Evolutionary conservation across 2,888 invertebrate species (phyloP).

Genomic region (Acanthosepion lycidas): DNA sequence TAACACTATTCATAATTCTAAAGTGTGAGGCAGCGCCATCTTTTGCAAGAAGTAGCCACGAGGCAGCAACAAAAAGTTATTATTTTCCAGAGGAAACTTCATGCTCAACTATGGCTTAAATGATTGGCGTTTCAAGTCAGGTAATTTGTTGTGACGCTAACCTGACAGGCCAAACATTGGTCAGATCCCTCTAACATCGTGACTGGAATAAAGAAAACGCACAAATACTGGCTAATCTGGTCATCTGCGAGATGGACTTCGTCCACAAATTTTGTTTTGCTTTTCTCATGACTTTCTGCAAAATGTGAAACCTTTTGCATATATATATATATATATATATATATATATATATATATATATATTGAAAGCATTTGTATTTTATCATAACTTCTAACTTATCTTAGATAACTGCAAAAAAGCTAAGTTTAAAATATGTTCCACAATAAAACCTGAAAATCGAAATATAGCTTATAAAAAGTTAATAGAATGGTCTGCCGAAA

Average conservation of each 20-base stretch:
- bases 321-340: not conserved
- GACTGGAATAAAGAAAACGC: not conserved
- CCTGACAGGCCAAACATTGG: slow-evolving; percentile 33
- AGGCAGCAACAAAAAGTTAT: not conserved
- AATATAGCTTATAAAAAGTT: no score
- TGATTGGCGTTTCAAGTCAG: not conserved
- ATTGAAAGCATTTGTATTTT: not conserved
- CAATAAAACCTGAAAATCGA: no score
- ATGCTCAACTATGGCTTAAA: not conserved
- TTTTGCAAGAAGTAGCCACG: not conserved
- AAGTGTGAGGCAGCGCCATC: not conserved
- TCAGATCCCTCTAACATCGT: not conserved
- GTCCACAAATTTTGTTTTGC: not conserved
- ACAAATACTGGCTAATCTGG: slow-evolving; percentile 33
- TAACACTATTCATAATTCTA: not conserved
- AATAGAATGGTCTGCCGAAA: no score
- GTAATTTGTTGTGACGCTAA: not conserved
- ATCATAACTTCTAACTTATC: no score
- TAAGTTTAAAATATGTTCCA: no score
- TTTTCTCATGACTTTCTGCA: not conserved
- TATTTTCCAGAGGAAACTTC: not conserved
- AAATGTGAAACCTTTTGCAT: not conserved
- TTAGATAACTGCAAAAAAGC: no score
- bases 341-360: not conserved
- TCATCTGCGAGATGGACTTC: not conserved